Evolutionary conservation across 2,113 vertebrate species (phyloP).

Genomic region (Phylloscopus trochilus): DNA sequence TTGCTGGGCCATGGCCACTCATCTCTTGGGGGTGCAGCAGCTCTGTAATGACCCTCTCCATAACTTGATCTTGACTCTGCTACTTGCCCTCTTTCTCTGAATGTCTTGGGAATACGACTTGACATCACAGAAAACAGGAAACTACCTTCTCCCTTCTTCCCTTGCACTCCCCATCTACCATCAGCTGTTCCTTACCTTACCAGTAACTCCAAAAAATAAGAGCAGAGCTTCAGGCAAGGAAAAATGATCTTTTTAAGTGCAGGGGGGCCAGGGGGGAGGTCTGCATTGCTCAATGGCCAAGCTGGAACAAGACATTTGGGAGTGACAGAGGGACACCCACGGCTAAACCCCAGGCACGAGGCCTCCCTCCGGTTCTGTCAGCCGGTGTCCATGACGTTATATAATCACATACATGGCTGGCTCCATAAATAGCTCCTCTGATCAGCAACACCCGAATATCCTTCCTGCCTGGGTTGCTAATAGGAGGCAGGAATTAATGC

Average conservation of each 20-base stretch:
- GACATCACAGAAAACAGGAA: neutral
- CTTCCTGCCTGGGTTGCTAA: constrained; percentile 6
- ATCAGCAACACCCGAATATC: neutral
- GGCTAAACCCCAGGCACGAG: neutral
- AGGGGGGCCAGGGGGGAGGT: neutral
- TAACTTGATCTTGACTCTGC: neutral
- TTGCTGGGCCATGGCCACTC: accelerated
- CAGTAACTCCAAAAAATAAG: neutral
- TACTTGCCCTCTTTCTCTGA: neutral
- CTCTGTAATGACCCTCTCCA: neutral
- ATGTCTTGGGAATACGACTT: neutral
- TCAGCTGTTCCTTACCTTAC: neutral
- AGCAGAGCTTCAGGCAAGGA: neutral
- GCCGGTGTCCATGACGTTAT: neutral
- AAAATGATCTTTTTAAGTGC: neutral
- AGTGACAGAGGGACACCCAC: neutral
- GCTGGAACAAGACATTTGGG: neutral
- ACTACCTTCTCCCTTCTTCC: neutral
- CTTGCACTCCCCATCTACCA: accelerated
- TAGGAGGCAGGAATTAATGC: constrained; percentile 6
- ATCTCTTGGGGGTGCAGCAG: neutral
- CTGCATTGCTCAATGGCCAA: accelerated
- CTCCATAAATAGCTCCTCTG: constrained; percentile 43
- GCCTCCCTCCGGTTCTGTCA: neutral
- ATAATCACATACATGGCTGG: neutral